Conservation (phyloP, 92 coral and sea anemone genomes). For the Phenganax stokvisi region DNA sequence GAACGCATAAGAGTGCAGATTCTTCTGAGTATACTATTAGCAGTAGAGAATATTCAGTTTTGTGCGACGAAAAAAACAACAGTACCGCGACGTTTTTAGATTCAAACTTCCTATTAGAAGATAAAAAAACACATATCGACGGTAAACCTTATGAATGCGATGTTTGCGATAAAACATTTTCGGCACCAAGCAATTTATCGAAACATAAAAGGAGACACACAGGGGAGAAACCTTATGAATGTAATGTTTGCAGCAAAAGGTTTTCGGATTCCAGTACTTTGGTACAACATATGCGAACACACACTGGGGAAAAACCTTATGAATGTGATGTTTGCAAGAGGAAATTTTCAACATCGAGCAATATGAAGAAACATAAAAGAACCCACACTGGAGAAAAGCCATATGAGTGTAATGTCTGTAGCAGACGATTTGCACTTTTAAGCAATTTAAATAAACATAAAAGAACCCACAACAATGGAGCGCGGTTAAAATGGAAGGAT, state of each 20-base stretch:
- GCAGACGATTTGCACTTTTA: background rate
- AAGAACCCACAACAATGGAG: too few species aligned
- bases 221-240: background rate
- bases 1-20: too few species aligned
- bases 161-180: background rate
- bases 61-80: too few species aligned
- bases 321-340: constrained; percentile 2
- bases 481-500: too few species aligned
- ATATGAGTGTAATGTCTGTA: background rate
- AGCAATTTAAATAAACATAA: background rate
- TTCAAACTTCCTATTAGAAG: too few species aligned
- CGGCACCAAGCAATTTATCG: background rate
- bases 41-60: too few species aligned
- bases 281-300: background rate
- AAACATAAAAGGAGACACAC: background rate
- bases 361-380: background rate
- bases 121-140: too few species aligned
- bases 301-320: background rate
- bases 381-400: background rate
- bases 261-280: background rate
- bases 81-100: too few species aligned
- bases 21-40: too few species aligned
- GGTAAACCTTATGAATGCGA: background rate
- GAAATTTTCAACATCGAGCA: background rate
- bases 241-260: background rate